Base-by-base conservation (phyloP, 2,113 vertebrate species). In the Patagioenas fasciata region DNA sequence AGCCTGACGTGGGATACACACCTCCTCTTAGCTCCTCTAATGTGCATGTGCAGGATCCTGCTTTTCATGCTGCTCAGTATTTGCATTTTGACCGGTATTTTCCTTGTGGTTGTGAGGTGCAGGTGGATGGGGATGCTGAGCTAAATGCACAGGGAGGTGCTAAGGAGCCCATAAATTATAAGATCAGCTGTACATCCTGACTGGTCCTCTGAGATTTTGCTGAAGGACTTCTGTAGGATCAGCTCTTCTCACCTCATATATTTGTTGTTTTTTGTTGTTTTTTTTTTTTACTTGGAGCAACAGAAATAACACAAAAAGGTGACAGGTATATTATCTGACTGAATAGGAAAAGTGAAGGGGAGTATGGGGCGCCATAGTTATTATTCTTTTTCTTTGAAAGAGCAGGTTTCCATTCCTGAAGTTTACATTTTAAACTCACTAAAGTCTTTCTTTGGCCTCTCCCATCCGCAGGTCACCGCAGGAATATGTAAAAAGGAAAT, bases 401-500 rank as follows among this genome's bases (percentile, higher is more conserved):
- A 87, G 10, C 24, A 11, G 28, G 18, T 12, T 50, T 75, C 51
- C 47, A 24, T 77, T 93, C 44, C 88, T 80, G 32, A 92, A 72
- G 38, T 86, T 91, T 78, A 88, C 32, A 34, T 70, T 78, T 82
- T 20, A 10, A 82, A 50, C 40, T 83, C 31, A 10, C 79, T 73
- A 5, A 82, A 77, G 16, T 73, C 65, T 61, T 85, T 75, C 80
- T 57, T 75, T 91, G 65, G 66, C 73, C 85, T 90, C 84, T 91
- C 67, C 69, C 75, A 94, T 88, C 86, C 11, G 0, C 87, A 83
- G 62, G 81, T 93, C 78, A 64, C 83, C 0, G 0, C 58, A 96
- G 72, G 78, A 96, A 84, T 85, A 86, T 56, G 80, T 81, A 56
- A 60, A 92, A 92, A 86, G 90, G 93, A 92, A 96, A 95, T 90